These are phyloP conservation scores for Psittacula cyanocephala DNA, from an alignment of 2,113 vertebrate genomes.

Conservation along the genomic window DNA sequence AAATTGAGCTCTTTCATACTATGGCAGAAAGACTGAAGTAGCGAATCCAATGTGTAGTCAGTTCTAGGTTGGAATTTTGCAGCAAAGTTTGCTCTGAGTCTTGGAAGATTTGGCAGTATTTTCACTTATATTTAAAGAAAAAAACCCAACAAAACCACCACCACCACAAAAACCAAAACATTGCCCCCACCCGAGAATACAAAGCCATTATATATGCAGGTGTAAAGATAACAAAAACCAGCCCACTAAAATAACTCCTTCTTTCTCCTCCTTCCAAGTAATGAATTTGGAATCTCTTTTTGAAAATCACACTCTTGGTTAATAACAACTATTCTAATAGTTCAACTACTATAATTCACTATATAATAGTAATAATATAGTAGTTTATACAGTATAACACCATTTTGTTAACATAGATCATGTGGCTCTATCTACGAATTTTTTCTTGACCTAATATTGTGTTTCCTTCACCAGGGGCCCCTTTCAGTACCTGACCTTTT, in stretches of 20 bases:
- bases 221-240: neutral
- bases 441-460: neutral
- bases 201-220: neutral
- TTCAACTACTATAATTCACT: neutral
- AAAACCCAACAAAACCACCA: neutral
- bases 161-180: rapidly evolving
- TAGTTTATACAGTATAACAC: neutral
- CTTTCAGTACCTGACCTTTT: neutral
- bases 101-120: neutral
- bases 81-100: neutral
- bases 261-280: neutral
- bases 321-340: neutral
- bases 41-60: rapidly evolving
- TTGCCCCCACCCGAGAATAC: too few relatives aligned
- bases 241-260: neutral
- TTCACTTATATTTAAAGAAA: neutral
- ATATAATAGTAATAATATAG: neutral
- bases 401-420: neutral
- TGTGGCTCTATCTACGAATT: neutral
- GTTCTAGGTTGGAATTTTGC: neutral
- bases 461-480: neutral
- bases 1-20: rapidly evolving
- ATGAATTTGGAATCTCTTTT: neutral
- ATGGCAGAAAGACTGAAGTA: neutral
- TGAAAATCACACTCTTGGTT: neutral